These are phyloP conservation scores for Ailurus styani DNA, from an alignment of 2,113 vertebrate species.

Conservation along the genomic window DNA sequence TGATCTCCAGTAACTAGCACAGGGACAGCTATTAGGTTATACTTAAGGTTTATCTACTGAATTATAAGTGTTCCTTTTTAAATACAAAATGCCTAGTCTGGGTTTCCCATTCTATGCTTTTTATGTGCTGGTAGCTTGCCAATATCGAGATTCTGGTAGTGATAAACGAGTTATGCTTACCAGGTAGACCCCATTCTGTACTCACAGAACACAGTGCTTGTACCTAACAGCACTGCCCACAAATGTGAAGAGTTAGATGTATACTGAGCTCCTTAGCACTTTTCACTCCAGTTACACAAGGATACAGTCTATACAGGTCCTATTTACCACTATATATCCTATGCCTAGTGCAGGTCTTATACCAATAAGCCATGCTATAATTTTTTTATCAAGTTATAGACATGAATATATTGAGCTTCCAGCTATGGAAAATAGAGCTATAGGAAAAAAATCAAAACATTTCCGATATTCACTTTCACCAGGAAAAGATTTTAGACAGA, in stretches of 20 bases:
- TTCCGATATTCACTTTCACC: not conserved
- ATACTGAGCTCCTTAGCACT: not conserved
- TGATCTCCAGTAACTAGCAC: not conserved
- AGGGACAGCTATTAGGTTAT: not conserved
- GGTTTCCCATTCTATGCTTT: not conserved
- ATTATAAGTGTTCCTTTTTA: not conserved
- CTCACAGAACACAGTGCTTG: not conserved
- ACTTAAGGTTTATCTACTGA: not conserved
- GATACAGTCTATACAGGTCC: not conserved
- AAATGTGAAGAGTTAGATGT: not conserved
- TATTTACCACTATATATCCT: not conserved
- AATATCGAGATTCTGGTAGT: not conserved
- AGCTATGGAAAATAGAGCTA: not conserved
- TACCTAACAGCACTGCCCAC: not conserved
- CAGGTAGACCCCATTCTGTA: not conserved
- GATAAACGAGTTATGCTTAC: not conserved
- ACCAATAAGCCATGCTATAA: not conserved
- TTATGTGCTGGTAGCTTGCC: not conserved
- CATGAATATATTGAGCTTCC: not conserved
- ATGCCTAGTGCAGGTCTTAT: not conserved
- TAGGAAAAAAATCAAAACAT: not conserved
- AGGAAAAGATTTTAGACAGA: not conserved
- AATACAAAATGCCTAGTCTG: not conserved
- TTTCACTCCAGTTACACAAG: not conserved
- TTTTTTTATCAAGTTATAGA: not conserved